A percentile compares a stretch with the other conserved stretches of the same genome.
These are phyloP conservation scores for Cancer borealis DNA, from an alignment of 2,888 invertebrate genomes.

Conservation along the genomic window DNA sequence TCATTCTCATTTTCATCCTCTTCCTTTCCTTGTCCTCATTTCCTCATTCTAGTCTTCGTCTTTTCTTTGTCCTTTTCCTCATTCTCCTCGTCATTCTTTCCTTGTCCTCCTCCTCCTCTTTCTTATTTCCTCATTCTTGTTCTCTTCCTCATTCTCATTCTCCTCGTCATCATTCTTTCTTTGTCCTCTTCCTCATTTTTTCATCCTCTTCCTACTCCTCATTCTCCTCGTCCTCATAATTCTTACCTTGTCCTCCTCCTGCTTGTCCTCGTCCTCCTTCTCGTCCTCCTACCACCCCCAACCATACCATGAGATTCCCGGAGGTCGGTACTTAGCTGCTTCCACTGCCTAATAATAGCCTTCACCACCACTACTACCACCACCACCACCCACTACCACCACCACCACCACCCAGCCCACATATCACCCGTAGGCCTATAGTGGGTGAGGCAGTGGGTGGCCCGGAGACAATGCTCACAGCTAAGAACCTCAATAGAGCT, in stretches of 20 bases:
- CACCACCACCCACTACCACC: not conserved
- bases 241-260: too few species aligned
- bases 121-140: not conserved
- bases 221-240: not conserved
- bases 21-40: not conserved
- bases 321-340: conserved; percentile 3
- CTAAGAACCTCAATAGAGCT: not conserved
- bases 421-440: conserved; percentile 18
- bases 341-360: conserved; percentile 8
- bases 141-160: not conserved
- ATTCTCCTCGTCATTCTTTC: too few species aligned
- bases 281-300: not conserved
- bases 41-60: not conserved
- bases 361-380: conserved; percentile 21
- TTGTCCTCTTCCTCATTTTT: not conserved
- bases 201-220: not conserved
- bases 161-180: not conserved
- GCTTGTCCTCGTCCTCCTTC: not conserved
- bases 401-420: not conserved
- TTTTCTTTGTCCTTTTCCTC: not conserved
- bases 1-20: not conserved
- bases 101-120: not conserved
- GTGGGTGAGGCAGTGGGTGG: not conserved
- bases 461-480: conserved; percentile 7
- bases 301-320: not conserved